A percentile compares a stretch with the other conserved stretches of the same genome.
Evolutionary conservation across 2,888 invertebrate genomes (phyloP).

Genomic region (Acleris holmiana): DNA sequence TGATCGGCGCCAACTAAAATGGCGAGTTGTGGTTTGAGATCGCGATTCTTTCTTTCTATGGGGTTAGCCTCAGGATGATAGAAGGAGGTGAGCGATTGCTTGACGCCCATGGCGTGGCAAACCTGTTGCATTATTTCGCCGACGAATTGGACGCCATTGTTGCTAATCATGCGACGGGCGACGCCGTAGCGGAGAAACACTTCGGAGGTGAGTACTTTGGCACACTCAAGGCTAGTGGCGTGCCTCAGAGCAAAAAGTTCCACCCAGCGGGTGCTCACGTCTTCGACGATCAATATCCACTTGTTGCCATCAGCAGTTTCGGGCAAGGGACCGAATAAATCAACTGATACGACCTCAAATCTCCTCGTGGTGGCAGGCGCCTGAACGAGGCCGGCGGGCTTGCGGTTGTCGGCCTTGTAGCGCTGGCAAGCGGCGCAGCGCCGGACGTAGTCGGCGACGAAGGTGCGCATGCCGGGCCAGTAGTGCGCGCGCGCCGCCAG

Average conservation of each 20-base stretch:
- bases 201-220: no score
- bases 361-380: background rate
- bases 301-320: no score
- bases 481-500: background rate
- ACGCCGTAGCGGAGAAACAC: no score
- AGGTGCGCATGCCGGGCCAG: conserved; percentile 1
- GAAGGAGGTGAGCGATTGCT: conserved; percentile 37
- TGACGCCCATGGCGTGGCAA: no score
- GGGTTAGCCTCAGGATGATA: conserved; percentile 47
- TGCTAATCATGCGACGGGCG: no score
- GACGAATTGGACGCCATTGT: no score
- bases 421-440: background rate
- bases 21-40: conserved; percentile 44
- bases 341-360: background rate
- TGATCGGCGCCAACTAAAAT: conserved; percentile 24
- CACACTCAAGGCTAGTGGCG: no score
- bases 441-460: background rate
- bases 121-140: no score
- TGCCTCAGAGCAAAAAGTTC: no score
- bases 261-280: no score
- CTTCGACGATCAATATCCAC: no score
- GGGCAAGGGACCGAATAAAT: no score
- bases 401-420: background rate
- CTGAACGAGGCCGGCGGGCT: background rate
- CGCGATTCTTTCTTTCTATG: conserved; percentile 50